Conservation (phyloP, 2,113 vertebrate genomes). For the Cinclus cinclus region DNA sequence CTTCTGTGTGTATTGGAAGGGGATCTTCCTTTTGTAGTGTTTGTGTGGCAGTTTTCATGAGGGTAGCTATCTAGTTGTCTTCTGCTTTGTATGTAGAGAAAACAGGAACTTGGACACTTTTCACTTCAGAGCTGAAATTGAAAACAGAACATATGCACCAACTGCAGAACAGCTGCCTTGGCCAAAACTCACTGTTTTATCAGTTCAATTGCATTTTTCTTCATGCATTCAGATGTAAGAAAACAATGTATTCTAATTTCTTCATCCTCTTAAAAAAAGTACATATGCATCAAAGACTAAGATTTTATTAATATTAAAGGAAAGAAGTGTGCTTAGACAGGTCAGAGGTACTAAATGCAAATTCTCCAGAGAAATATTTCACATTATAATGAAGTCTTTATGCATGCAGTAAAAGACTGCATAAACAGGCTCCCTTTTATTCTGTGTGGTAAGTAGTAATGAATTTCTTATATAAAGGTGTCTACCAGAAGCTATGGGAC, state of each 20-base stretch:
- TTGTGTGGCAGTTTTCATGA: not conserved
- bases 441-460: not conserved
- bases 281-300: not conserved
- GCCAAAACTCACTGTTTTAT: not conserved
- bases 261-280: not conserved
- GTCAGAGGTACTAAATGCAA: not conserved
- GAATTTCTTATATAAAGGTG: not conserved
- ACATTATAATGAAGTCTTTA: not conserved
- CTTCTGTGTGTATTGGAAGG: accelerated
- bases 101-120: not conserved
- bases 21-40: not conserved
- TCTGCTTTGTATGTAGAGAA: not conserved
- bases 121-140: not conserved
- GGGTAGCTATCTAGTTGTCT: not conserved
- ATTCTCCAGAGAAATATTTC: not conserved
- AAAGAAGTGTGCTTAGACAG: not conserved
- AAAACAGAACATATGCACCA: not conserved
- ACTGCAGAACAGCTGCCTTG: not conserved
- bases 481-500: not conserved
- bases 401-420: not conserved
- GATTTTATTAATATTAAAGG: not conserved
- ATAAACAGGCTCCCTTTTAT: not conserved
- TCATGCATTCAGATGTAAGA: not conserved
- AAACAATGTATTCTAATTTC: not conserved
- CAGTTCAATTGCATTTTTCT: not conserved